phyloP scores from a whole-genome alignment of 2,888 invertebrate species.

The Apamea monoglypha region DNA sequence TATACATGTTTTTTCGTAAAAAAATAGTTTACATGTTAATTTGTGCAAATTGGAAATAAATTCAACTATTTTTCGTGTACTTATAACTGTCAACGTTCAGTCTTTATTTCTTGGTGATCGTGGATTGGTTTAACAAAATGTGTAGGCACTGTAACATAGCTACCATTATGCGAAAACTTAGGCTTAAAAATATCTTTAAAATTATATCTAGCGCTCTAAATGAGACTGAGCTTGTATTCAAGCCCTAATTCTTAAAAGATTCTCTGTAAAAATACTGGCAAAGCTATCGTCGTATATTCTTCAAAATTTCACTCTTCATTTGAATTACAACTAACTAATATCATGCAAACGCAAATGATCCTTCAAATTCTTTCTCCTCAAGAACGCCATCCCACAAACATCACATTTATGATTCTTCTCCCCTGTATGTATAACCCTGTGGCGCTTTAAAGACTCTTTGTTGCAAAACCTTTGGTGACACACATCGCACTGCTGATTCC shows the following conservation, averaged over 20 bases:
- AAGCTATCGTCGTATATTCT: background rate
- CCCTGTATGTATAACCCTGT: slow-evolving; percentile 90
- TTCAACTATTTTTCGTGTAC: background rate
- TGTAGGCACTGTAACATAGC: background rate
- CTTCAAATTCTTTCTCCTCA: slow-evolving; percentile 85
- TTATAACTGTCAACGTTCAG: background rate
- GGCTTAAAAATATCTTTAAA: background rate
- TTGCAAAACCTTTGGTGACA: slow-evolving; percentile 89
- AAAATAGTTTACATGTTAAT: background rate
- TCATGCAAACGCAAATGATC: slow-evolving; percentile 86
- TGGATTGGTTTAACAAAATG: background rate
- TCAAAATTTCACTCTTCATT: background rate
- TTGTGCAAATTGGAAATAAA: background rate
- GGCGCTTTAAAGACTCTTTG: slow-evolving; percentile 89
- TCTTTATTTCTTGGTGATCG: background rate
- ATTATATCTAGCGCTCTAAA: slow-evolving; percentile 21
- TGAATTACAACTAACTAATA: slow-evolving; percentile 63
- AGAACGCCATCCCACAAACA: slow-evolving; percentile 88
- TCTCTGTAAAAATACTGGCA: background rate
- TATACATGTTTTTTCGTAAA: background rate
- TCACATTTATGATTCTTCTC: slow-evolving; percentile 90
- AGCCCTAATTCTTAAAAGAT: background rate
- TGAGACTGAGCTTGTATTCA: background rate
- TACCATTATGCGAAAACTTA: background rate
- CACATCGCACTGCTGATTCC: slow-evolving; percentile 88